Conservation (phyloP, 2,113 vertebrate genomes). For the Forbesichthys agassizii region DNA sequence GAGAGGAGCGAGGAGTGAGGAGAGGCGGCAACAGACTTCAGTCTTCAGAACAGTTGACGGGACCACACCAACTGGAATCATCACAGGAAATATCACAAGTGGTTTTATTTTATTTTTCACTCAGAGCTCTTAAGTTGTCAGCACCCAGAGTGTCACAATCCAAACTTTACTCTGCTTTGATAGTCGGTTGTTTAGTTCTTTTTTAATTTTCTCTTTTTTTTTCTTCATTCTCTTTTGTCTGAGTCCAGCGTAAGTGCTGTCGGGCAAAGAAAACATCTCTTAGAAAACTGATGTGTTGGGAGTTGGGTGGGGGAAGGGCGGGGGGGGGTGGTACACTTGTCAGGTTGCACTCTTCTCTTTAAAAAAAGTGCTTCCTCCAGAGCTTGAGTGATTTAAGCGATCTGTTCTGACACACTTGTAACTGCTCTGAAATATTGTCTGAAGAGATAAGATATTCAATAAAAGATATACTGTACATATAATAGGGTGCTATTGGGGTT, state of each 20-base stretch:
- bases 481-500: background rate
- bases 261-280: constrained; percentile 48
- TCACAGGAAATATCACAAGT: constrained; percentile 24
- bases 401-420: constrained; percentile 41
- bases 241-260: constrained; percentile 48
- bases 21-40: too few species aligned
- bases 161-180: constrained; percentile 57
- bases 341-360: constrained; percentile 33
- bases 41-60: constrained; percentile 17
- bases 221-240: constrained; percentile 36
- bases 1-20: too few species aligned
- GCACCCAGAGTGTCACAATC: constrained; percentile 44
- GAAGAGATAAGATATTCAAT: constrained; percentile 17
- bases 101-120: constrained; percentile 33
- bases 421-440: constrained; percentile 37
- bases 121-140: constrained; percentile 41
- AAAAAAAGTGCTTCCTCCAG: constrained; percentile 33
- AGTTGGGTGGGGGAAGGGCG: too few species aligned
- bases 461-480: constrained; percentile 22
- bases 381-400: constrained; percentile 44
- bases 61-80: constrained; percentile 47
- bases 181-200: constrained; percentile 6
- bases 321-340: constrained; percentile 28
- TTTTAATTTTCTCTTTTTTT: background rate
- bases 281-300: background rate